Conservation (phyloP, 2,888 invertebrate genomes). For the Plusia festucae region DNA sequence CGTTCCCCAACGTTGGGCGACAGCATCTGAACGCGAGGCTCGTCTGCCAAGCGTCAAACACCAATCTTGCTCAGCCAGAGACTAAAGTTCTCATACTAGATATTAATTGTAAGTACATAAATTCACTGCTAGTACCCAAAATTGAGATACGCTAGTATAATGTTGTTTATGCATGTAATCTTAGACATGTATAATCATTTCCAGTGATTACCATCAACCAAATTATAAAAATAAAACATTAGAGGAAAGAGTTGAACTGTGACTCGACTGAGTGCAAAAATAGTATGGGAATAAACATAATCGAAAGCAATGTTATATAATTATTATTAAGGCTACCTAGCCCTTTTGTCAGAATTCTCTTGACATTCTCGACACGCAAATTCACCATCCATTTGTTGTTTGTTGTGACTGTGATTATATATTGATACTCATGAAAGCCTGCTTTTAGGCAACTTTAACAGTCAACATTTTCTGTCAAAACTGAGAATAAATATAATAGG, state of each 20-base stretch:
- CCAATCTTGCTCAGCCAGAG: slow-evolving; percentile 94
- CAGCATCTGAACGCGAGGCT: slow-evolving; percentile 95
- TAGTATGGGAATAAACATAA: background rate
- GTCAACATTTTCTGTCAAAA: background rate
- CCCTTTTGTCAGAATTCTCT: background rate
- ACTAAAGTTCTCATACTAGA: slow-evolving; percentile 94
- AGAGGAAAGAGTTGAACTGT: no score
- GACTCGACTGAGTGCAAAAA: background rate
- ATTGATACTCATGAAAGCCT: background rate
- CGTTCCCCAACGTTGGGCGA: slow-evolving; percentile 94
- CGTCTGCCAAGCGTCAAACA: slow-evolving; percentile 96
- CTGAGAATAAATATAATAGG: background rate
- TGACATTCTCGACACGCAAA: slow-evolving; percentile 1
- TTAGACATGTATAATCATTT: no score
- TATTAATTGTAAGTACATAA: slow-evolving; percentile 94
- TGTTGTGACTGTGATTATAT: background rate
- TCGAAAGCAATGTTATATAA: background rate
- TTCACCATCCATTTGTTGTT: background rate
- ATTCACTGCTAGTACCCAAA: background rate
- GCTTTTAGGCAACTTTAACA: background rate
- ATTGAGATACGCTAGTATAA: no score
- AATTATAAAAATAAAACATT: no score
- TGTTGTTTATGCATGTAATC: no score
- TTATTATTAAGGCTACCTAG: background rate
- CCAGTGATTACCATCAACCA: no score